phyloP scores from a whole-genome alignment of 1,140 invertebrate genomes.

The Scaptomyza pallida region DNA sequence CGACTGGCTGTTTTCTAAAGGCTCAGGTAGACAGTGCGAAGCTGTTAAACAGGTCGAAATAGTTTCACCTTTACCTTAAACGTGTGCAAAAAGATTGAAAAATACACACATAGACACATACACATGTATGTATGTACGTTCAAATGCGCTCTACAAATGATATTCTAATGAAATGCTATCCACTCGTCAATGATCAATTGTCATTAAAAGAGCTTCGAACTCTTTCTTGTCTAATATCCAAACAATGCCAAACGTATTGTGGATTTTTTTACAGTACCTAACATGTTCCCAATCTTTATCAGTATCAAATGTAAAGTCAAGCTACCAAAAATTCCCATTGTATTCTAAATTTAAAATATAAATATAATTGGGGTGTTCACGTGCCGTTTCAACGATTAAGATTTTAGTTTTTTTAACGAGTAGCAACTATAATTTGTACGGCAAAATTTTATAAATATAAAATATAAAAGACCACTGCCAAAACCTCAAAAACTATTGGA shows the following conservation, averaged over 20 bases:
- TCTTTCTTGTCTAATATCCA: constrained; percentile 55
- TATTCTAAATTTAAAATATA: background rate
- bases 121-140: too few relatives aligned
- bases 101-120: constrained; percentile 23
- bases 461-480: too few relatives aligned
- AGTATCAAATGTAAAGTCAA: background rate
- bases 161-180: constrained; percentile 84
- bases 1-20: constrained; percentile 72
- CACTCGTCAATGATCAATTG: constrained; percentile 83
- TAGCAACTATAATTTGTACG: too few relatives aligned
- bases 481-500: too few relatives aligned
- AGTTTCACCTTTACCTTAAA: constrained; percentile 80
- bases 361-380: too few relatives aligned
- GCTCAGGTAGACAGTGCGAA: constrained; percentile 72
- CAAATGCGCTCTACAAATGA: constrained; percentile 62
- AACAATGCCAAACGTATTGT: constrained; percentile 6
- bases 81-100: constrained; percentile 72
- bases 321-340: too few relatives aligned
- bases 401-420: too few relatives aligned
- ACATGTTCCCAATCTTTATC: too few relatives aligned
- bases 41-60: constrained; percentile 82
- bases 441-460: too few relatives aligned
- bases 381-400: too few relatives aligned
- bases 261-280: constrained; percentile 5
- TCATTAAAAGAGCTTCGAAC: constrained; percentile 82